Percentiles rank a stretch among this genome's conserved stretches.
phyloP scores from a whole-genome alignment of 2,797 vertebrate genomes.

The Catamblyrhynchus diadema region DNA sequence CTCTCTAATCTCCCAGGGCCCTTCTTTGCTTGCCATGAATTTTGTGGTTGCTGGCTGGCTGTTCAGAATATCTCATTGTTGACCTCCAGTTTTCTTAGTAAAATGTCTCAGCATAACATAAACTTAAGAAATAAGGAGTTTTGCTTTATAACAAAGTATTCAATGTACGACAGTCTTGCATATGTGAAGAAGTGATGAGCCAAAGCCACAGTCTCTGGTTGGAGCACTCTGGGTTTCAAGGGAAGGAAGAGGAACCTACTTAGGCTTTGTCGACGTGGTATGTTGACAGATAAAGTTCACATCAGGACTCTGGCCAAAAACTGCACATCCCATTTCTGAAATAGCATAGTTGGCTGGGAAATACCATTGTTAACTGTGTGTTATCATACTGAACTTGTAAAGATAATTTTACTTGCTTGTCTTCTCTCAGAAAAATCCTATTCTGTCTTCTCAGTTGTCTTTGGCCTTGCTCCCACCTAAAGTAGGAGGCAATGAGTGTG shows the following conservation, averaged over 20 bases:
- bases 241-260: not conserved
- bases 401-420: not conserved
- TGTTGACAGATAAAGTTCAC: slow-evolving; percentile 21
- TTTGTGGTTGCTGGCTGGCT: slow-evolving; percentile 16
- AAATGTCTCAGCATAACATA: not conserved
- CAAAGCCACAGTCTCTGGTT: not conserved
- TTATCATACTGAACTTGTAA: not conserved
- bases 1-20: not conserved
- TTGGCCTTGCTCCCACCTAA: not conserved
- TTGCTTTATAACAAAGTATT: not conserved
- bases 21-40: not conserved
- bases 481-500: not conserved
- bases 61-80: not conserved
- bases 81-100: not conserved
- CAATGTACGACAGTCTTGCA: not conserved
- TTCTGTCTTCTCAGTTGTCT: not conserved
- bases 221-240: not conserved
- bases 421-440: not conserved
- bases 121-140: not conserved
- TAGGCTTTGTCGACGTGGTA: not conserved
- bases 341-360: not conserved
- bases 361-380: not conserved
- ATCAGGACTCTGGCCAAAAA: not conserved
- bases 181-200: not conserved
- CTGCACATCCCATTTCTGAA: not conserved